Base-by-base conservation (phyloP, 2,888 invertebrate species). In the Pollenia labialis region DNA sequence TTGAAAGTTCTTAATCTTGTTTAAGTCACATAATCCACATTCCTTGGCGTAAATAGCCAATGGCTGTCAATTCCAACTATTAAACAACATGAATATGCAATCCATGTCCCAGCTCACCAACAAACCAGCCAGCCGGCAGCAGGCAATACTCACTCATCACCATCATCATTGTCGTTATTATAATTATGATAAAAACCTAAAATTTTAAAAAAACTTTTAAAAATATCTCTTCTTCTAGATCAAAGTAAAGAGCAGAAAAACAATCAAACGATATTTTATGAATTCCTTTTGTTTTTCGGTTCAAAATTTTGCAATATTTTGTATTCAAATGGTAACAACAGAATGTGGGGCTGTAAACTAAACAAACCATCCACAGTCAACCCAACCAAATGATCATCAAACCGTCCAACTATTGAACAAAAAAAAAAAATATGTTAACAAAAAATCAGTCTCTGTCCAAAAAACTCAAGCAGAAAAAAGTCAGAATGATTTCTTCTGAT, bases 321-420 rank as follows among this genome's bases (percentile, higher is more conserved):
- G 74, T 79, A 85, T 82, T 82, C 75, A 86, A 82, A 86, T 86
- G 62, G 79, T 79, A 72, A 64, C 74, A 79, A 62, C 71, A 66
- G 23, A 62, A 54, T 74, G 62, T 82, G 58, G 68, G 52, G 58
- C 68, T 81, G 74, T 48, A 75, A 68, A 58, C 32, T 18, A 14
- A 72, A 60, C 32, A 58, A 75, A 42, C 23, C 42, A 69, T 52
- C 32, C 54, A 32, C 56, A 80, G 16, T n/a, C n/a, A 62, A 52
- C 11, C 60, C 68, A 62, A 56, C 12, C 18, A 58, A 64, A 2
- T 32, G 54, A 42, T 12, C 56, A 74, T 40, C 14, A 54, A 69
- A 42, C 10, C 23, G 46, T 14, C 54, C 44, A 68, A 56, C 32
- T 32, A 6, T 32, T 32, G 68, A 32, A 23, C 11, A 60, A 16